These are phyloP conservation scores for Cettia cetti DNA, from an alignment of 2,113 vertebrate genomes.

Conservation along the genomic window DNA sequence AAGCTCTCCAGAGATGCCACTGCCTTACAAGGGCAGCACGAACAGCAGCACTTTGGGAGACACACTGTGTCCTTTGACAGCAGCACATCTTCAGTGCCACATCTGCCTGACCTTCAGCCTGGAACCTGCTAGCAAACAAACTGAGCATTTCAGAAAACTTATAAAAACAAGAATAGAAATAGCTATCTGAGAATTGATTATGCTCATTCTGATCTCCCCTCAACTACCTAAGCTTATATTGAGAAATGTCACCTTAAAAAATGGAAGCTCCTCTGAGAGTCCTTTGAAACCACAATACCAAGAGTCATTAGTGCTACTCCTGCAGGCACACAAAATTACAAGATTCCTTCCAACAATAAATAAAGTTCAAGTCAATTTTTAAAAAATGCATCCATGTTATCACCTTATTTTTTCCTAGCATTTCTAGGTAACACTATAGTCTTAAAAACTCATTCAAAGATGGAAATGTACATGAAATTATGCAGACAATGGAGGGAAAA, in stretches of 20 bases:
- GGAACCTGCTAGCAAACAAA: not conserved
- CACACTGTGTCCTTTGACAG: not conserved
- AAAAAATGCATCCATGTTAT: not conserved
- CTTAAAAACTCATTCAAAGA: not conserved
- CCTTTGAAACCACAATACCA: not conserved
- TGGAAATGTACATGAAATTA: not conserved
- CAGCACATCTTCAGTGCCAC: not conserved
- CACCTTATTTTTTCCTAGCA: not conserved
- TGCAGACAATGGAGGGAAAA: not conserved
- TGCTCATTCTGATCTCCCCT: not conserved
- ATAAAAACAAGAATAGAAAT: not conserved
- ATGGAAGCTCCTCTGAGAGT: not conserved
- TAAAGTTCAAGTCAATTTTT: not conserved
- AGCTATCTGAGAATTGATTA: not conserved
- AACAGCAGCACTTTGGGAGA: not conserved
- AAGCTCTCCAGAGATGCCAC: not conserved
- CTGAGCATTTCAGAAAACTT: not conserved
- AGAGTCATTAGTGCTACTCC: not conserved
- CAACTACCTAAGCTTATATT: not conserved
- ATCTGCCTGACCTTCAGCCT: accelerated
- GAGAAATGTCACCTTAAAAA: not conserved
- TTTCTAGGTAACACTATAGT: not conserved
- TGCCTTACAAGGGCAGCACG: accelerated
- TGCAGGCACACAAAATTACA: not conserved
- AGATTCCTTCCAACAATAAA: not conserved